Evolutionary conservation across 2,113 vertebrate species (phyloP).

Genomic region (Nyctibius bracteatus): DNA sequence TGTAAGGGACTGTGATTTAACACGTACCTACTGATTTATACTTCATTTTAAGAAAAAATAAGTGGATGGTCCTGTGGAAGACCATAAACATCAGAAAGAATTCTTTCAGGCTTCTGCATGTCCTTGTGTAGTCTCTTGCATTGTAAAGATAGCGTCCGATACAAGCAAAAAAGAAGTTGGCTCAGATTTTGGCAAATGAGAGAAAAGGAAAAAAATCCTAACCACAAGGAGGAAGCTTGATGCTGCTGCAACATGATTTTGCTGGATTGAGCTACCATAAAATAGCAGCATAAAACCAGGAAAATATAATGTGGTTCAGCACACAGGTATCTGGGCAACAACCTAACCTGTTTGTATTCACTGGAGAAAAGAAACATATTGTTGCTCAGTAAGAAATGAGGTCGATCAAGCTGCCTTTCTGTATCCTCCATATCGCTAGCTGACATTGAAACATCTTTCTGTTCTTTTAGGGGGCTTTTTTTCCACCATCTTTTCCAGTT

Average conservation of each 20-base stretch:
- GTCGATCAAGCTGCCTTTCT: neutral
- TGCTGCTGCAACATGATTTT: neutral
- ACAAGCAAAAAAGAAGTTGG: neutral
- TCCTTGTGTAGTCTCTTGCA: neutral
- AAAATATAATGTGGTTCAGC: neutral
- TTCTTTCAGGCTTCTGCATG: neutral
- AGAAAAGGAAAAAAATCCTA: neutral
- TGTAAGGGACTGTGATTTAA: neutral
- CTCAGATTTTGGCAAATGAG: neutral
- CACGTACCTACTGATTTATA: neutral
- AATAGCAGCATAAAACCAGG: neutral
- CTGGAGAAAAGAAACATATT: neutral
- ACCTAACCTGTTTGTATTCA: neutral
- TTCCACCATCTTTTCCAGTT: constrained; percentile 92
- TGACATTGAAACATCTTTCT: neutral
- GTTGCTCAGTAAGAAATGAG: neutral
- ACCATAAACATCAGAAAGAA: neutral
- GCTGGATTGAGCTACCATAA: neutral
- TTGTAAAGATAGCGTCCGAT: neutral
- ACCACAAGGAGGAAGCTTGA: neutral
- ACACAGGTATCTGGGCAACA: neutral
- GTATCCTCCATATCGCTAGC: rapidly evolving
- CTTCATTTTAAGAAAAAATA: neutral
- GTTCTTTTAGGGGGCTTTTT: constrained; percentile 86
- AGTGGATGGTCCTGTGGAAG: neutral